A percentile compares a stretch with the other conserved stretches of the same genome.
phyloP scores from a whole-genome alignment of 1,140 invertebrate species.

The Papilio dardanus region DNA sequence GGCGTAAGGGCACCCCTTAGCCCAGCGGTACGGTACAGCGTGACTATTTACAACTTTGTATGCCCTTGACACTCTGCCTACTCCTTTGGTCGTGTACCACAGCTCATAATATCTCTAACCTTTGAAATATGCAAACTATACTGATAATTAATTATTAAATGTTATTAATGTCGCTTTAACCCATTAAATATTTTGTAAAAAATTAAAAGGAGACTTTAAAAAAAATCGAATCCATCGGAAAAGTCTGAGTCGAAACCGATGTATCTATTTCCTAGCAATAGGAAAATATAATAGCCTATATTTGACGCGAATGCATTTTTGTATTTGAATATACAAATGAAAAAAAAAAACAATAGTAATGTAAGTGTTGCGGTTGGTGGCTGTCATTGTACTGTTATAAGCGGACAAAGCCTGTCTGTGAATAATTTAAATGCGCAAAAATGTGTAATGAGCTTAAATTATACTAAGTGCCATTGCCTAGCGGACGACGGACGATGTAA shows the following conservation, averaged over 20 bases:
- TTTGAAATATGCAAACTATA: background rate
- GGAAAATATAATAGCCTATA: background rate
- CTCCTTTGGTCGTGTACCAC: background rate
- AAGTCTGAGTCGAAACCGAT: background rate
- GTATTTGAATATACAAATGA: background rate
- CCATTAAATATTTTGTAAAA: background rate
- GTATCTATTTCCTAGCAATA: background rate
- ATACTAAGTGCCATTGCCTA: slow-evolving; percentile 38
- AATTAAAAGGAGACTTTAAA: background rate
- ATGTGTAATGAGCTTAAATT: slow-evolving; percentile 42
- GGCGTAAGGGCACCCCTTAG: too few relatives aligned
- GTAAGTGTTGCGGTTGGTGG: background rate
- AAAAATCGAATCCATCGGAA: background rate
- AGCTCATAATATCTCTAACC: background rate
- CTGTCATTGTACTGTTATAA: slow-evolving; percentile 31
- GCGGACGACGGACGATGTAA: slow-evolving; percentile 50
- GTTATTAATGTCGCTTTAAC: background rate
- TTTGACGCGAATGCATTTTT: background rate
- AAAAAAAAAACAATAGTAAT: slow-evolving; percentile 16
- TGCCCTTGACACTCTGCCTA: slow-evolving; percentile 23
- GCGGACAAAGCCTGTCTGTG: background rate
- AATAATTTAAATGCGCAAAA: slow-evolving; percentile 34
- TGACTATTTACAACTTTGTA: slow-evolving; percentile 21
- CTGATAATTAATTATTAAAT: background rate
- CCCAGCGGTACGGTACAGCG: too few relatives aligned